Percentiles rank a stretch among this genome's conserved stretches.
Conservation (phyloP, 2,888 invertebrate genomes). For the Ophion ellenae region DNA sequence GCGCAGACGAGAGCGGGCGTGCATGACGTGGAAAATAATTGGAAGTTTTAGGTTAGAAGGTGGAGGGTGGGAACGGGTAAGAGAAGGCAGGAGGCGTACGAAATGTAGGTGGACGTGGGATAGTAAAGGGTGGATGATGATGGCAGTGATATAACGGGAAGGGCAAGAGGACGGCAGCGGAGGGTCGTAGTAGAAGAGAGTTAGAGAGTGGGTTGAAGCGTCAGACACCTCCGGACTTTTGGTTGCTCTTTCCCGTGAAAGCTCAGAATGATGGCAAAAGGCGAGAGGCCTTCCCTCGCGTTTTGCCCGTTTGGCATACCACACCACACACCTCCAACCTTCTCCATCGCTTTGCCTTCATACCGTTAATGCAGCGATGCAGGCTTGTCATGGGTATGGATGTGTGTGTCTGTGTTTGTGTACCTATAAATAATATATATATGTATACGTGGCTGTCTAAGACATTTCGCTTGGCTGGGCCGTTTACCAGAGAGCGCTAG, state of each 20-base stretch:
- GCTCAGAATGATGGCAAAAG: conserved; percentile 49
- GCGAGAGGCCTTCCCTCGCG: conserved; percentile 9
- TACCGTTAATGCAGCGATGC: conserved; percentile 50
- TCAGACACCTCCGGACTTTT: conserved; percentile 63
- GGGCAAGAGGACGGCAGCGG: not conserved
- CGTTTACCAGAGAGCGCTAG: conserved; percentile 35
- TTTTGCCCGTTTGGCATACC: conserved; percentile 41
- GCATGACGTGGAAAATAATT: conserved; percentile 68
- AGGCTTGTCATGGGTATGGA: conserved; percentile 45
- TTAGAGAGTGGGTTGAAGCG: conserved; percentile 43
- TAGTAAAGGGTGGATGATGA: conserved; percentile 38
- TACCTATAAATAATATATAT: not conserved
- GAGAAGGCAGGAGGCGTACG: conserved; percentile 10
- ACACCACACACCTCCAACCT: conserved; percentile 26
- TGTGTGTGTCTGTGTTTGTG: conserved; percentile 10
- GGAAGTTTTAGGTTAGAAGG: conserved; percentile 55
- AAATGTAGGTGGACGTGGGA: conserved; percentile 33
- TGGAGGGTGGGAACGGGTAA: conserved; percentile 6
- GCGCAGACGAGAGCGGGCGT: conserved; percentile 40
- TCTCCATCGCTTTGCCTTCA: conserved; percentile 26
- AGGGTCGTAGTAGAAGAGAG: conserved; percentile 29
- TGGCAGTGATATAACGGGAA: conserved; percentile 14
- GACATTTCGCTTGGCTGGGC: conserved; percentile 19
- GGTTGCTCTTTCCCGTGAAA: conserved; percentile 42
- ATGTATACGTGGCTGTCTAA: conserved; percentile 28